Evolutionary conservation across 2,113 vertebrate species (phyloP), one percentile per base, ranked within the genome.

Genomic region (Glareola pratincola): DNA sequence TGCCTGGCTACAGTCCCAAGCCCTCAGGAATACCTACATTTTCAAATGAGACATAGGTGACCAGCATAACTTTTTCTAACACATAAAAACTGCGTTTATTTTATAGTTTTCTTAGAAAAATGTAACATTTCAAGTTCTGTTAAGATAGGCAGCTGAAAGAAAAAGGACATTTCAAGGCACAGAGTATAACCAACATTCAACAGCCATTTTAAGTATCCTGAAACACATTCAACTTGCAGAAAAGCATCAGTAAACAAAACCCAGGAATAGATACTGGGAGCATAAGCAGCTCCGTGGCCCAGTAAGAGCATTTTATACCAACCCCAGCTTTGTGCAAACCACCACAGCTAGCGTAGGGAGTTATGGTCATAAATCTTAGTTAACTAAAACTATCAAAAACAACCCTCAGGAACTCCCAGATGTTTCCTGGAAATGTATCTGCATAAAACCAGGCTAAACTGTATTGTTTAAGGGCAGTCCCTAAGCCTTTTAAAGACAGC

Each of bases 31-130:
- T 51, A 93, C 4, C 9, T 27, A 15, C 9, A 56, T 74, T 78
- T 94, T 86, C 76, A 94, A 96, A 94, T 84, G 24, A 97, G 64
- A 91, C 69, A 68, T 14, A 54, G 79, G 12, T 53, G 87, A 96
- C 73, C 56, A 96, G 56, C 0, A 8, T 47, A 72, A 89, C 16
- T 74, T 94, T 88, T 91, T 91, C 21, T 81, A 81, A 92, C 94
- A 94, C 91, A 96, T 76, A 67, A 84, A 71, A 90, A 37, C 51
- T 84, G 63, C 80, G 68, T 84, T 92, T 13, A n/a, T 92, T 95
- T 97, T 94, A 95, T 90, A 62, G 45, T 80, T 97, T 80, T 74
- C 51, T 88, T 96, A 90, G 60, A 91, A 97, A 97, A 91, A 86
- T 29, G 21, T 59, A 94, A 80, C 87, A 78, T 87, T 72, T 89